Percentiles rank a stretch among this genome's conserved stretches.
Evolutionary conservation across 2,888 invertebrate genomes (phyloP).

Genomic region (Tolmerus cingulatus): DNA sequence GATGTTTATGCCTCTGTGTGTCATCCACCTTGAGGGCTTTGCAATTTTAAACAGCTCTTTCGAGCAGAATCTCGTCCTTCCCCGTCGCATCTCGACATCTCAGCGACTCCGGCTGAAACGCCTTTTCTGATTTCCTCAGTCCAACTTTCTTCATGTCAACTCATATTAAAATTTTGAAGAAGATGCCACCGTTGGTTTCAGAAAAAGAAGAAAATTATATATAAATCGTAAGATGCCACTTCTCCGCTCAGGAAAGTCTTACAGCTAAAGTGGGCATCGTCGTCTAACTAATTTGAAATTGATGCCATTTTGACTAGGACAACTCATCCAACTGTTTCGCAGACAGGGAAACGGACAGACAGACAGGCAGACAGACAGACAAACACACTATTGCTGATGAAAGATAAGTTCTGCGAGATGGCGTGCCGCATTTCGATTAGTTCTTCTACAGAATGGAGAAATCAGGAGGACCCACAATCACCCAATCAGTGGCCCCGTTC

Average conservation of each 20-base stretch:
- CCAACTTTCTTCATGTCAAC: background rate
- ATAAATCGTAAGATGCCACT: background rate
- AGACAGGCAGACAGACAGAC: background rate
- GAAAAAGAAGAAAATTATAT: background rate
- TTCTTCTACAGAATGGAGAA: background rate
- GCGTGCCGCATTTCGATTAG: background rate
- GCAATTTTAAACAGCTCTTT: slow-evolving; percentile 6
- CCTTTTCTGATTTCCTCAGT: background rate
- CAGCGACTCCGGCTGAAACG: background rate
- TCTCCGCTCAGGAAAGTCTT: background rate
- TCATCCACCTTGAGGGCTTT: slow-evolving; percentile 21
- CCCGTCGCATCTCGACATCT: background rate
- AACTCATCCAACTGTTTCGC: background rate
- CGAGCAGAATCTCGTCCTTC: background rate
- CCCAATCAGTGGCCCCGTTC: background rate
- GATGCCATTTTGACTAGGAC: background rate
- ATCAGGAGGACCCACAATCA: background rate
- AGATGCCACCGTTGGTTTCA: background rate
- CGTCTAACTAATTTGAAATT: background rate
- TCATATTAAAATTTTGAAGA: background rate
- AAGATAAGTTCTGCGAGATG: background rate
- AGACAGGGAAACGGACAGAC: background rate
- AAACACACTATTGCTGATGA: background rate
- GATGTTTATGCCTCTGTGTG: slow-evolving; percentile 29
- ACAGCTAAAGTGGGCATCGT: background rate